Conservation (phyloP, 1,140 invertebrate genomes). For the Babylonia areolata region DNA sequence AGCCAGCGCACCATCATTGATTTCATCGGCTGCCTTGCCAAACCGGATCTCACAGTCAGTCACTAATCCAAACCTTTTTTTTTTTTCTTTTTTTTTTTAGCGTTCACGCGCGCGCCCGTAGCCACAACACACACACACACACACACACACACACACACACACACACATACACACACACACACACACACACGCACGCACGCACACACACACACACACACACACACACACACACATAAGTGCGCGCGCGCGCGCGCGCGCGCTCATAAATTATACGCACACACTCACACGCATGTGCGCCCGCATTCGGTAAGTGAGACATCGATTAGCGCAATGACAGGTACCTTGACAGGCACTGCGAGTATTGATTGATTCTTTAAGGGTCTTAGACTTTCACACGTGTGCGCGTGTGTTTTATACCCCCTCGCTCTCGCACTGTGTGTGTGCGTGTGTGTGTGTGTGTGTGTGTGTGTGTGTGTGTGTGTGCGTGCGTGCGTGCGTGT, state of each 20-base stretch:
- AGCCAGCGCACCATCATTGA: too few species aligned
- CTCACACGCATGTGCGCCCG: not conserved
- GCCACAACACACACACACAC: not conserved
- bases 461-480: slow-evolving; percentile 16
- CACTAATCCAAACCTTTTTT: too few species aligned
- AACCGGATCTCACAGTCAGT: too few species aligned
- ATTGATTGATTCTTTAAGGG: not conserved
- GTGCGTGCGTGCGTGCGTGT: slow-evolving; percentile 17
- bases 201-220: not conserved
- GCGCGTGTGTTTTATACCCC: not conserved
- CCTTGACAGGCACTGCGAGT: too few species aligned
- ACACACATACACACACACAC: slow-evolving; percentile 7
- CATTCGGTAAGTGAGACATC: too few species aligned
- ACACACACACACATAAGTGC: not conserved
- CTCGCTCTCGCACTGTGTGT: too few species aligned
- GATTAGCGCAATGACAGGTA: too few species aligned
- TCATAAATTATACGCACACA: not conserved
- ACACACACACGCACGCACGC: not conserved
- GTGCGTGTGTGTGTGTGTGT: not conserved
- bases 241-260: not conserved
- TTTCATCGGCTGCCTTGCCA: too few species aligned
- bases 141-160: slow-evolving; percentile 11
- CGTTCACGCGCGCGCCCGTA: not conserved
- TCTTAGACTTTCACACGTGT: not conserved
- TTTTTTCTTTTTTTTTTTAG: too few species aligned